phyloP scores from a whole-genome alignment of 2,113 vertebrate species.

The Podiceps cristatus region DNA sequence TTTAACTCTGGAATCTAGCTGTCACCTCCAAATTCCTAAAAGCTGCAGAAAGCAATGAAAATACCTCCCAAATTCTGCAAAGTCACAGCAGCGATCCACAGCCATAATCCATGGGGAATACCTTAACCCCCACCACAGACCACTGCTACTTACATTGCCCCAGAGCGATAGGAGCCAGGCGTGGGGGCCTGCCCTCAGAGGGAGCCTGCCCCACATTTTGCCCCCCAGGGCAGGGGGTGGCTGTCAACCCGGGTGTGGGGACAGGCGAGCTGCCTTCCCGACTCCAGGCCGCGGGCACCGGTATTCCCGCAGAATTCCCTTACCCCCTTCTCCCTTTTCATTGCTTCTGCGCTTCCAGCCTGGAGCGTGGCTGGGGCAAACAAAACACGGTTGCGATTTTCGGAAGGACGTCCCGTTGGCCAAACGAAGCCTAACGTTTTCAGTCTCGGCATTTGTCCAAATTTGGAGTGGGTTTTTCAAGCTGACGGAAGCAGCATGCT shows the following conservation, averaged over 20 bases:
- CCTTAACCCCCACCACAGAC: not conserved
- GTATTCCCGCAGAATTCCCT: not conserved
- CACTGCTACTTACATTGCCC: not conserved
- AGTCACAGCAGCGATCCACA: not conserved
- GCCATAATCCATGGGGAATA: not conserved
- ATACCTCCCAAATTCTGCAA: not conserved
- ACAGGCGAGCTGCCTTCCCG: not conserved
- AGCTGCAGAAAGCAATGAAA: not conserved
- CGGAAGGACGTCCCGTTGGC: not conserved
- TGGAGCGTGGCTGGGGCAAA: not conserved
- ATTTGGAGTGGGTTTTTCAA: constrained; percentile 31
- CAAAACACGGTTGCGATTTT: not conserved
- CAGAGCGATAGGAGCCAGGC: rapidly evolving
- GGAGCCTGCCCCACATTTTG: rapidly evolving
- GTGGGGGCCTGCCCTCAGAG: not conserved
- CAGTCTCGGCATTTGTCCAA: not conserved
- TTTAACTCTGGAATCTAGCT: not conserved
- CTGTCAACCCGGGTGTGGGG: rapidly evolving
- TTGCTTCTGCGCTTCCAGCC: not conserved
- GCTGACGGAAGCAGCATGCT: not conserved
- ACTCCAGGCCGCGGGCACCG: not conserved
- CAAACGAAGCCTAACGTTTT: not conserved
- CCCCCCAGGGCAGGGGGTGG: rapidly evolving
- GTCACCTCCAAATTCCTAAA: not conserved
- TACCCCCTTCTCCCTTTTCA: not conserved